These are phyloP conservation scores for Eudiplozoon nipponicum DNA, from an alignment of 2,888 invertebrate species.

Conservation along the genomic window DNA sequence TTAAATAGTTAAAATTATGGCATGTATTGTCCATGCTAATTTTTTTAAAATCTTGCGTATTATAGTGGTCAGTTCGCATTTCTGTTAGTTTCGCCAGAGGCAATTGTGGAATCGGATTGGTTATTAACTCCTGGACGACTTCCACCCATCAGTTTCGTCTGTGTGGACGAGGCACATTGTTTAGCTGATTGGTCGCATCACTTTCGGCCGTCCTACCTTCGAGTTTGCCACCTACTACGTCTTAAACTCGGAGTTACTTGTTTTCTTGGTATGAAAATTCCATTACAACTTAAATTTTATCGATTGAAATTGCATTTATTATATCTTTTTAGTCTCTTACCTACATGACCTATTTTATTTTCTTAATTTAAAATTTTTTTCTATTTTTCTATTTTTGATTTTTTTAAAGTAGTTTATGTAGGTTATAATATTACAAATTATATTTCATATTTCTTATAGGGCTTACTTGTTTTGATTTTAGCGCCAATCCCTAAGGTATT, in stretches of 20 bases:
- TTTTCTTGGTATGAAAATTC: slow-evolving; percentile 15
- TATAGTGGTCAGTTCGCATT: slow-evolving; percentile 40
- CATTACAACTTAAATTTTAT: too few species aligned
- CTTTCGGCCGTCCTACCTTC: slow-evolving; percentile 30
- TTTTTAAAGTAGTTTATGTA: too few species aligned
- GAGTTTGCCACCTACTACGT: slow-evolving; percentile 22
- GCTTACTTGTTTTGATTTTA: too few species aligned
- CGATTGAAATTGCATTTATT: too few species aligned
- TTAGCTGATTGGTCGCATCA: slow-evolving; percentile 31
- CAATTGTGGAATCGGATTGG: slow-evolving; percentile 36
- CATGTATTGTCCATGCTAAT: background rate
- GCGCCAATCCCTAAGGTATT: too few species aligned
- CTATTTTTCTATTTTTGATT: too few species aligned
- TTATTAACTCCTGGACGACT: slow-evolving; percentile 33
- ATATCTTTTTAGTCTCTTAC: too few species aligned
- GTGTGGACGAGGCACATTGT: slow-evolving; percentile 31
- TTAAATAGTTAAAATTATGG: background rate
- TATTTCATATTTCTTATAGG: too few species aligned
- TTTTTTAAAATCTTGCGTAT: background rate
- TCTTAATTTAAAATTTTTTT: too few species aligned
- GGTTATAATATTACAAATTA: too few species aligned
- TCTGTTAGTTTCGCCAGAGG: slow-evolving; percentile 61
- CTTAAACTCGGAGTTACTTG: slow-evolving; percentile 5
- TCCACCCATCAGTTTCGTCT: slow-evolving; percentile 67
- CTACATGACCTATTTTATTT: too few species aligned